Conservation (phyloP, 2,888 invertebrate genomes). For the Nemotelus pantherinus region DNA sequence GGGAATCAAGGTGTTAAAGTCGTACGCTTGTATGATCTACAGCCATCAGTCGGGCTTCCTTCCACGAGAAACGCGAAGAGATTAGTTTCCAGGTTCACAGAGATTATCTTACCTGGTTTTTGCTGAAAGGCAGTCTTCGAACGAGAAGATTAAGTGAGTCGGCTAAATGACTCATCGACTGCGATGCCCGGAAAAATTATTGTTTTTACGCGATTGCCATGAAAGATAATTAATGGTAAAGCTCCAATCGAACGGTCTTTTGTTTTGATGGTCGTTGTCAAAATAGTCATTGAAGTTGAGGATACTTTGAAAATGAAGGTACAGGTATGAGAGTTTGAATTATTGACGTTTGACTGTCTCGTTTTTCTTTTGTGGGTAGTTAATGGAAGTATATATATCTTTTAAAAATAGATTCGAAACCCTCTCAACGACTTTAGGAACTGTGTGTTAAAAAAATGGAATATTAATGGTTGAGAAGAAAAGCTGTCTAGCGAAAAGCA, state of each 20-base stretch:
- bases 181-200: not conserved
- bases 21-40: constrained; percentile 11
- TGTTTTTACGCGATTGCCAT: constrained; percentile 3
- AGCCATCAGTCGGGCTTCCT: constrained; percentile 15
- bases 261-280: constrained; percentile 35
- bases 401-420: no score
- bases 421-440: no score
- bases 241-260: constrained; percentile 36
- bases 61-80: not conserved
- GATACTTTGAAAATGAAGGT: not conserved
- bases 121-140: not conserved
- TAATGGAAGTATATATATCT: no score
- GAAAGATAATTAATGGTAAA: constrained; percentile 24
- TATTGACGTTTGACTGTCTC: not conserved
- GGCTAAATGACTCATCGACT: not conserved
- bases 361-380: not conserved
- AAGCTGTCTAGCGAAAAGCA: no score
- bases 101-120: not conserved
- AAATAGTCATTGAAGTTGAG: constrained; percentile 15
- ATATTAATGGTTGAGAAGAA: no score
- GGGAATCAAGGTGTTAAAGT: not conserved
- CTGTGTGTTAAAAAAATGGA: no score
- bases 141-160: constrained; percentile 1
- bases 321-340: not conserved
- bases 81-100: not conserved